phyloP scores from a whole-genome alignment of 2,888 invertebrate species.

The Spialia ferax region DNA sequence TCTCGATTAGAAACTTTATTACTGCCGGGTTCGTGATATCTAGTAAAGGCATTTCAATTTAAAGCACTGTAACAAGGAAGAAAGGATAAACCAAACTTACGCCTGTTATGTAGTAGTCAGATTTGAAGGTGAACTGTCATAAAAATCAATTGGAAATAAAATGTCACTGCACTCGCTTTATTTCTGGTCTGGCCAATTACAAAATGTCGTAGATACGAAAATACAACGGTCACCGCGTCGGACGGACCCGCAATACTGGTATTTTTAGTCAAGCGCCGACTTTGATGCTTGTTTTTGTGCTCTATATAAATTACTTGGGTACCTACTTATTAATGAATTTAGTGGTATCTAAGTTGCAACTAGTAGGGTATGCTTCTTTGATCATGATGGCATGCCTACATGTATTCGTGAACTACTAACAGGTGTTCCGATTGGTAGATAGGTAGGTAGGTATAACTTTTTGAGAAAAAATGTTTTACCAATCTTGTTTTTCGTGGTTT shows the following conservation, averaged over 20 bases:
- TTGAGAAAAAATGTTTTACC: too few species aligned
- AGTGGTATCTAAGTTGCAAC: too few species aligned
- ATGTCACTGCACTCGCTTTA: slow-evolving; percentile 44
- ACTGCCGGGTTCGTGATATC: slow-evolving; percentile 63
- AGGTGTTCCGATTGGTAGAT: too few species aligned
- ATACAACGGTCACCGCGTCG: slow-evolving; percentile 42
- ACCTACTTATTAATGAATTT: background rate
- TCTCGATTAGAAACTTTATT: slow-evolving; percentile 62
- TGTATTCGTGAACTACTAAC: too few species aligned
- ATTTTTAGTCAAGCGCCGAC: slow-evolving; percentile 37
- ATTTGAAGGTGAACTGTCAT: slow-evolving; percentile 39
- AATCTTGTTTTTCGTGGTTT: too few species aligned
- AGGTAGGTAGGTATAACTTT: too few species aligned
- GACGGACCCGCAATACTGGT: slow-evolving; percentile 43
- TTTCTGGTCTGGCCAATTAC: slow-evolving; percentile 46
- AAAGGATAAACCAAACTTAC: slow-evolving; percentile 33
- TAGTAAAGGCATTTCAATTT: slow-evolving; percentile 53
- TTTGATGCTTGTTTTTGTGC: slow-evolving; percentile 20
- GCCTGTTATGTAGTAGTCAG: slow-evolving; percentile 24
- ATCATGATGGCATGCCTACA: too few species aligned
- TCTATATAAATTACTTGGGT: slow-evolving; percentile 17
- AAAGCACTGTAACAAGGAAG: slow-evolving; percentile 22
- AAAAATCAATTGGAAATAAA: slow-evolving; percentile 45
- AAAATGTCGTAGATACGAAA: slow-evolving; percentile 46
- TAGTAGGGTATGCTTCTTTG: too few species aligned